Base-by-base conservation (phyloP, 2,888 invertebrate genomes). In the Odontothrips loti region DNA sequence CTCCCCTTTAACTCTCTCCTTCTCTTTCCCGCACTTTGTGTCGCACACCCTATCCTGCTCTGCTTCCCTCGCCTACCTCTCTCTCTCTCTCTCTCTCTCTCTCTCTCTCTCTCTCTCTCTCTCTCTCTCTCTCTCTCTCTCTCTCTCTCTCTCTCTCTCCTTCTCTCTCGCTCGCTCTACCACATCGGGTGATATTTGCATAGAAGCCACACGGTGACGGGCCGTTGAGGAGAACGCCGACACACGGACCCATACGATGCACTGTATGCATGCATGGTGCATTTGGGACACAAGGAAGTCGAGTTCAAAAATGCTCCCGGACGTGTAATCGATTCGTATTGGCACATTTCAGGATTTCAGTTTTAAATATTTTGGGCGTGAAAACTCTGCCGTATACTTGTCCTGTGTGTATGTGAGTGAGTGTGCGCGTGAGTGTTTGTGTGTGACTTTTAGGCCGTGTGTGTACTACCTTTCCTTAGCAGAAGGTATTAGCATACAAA, bases 151-250 rank as follows among this genome's bases (percentile, higher is more conserved):
- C 58, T n/a, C 20, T n/a, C 58, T n/a, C 58, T 17, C 58, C 2
- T 15, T 58, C 58, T 58, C n/a, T n/a, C 58, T 58, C 58, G 0
- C 58, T 58, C 58, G 17, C 58, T 20, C 58, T 58, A n/a, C 15
- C 17, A 58, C 20, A 17, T n/a, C 17, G 58, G 17, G 17, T 20
- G 17, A 58, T 8, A 75, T 75, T 75, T 75, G 68, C 68, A 75
- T 75, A 75, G 68, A 75, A 75, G 68, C 68, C 68, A 75, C 68
- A 75, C 68, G 68, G 68, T 58, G 58, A 58, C 68, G 68, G 68
- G 27, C 6, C 58, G 51, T 12, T 20, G 9, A 58, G n/a, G 23
- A 23, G 68, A 27, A 58, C n/a, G n/a, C n/a, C n/a, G n/a, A n/a
- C n/a, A 15, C n/a, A 58, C 10, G 58, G 17, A 58, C 0, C 0